Conservation (phyloP, 2,113 vertebrate species). For the Fregata magnificens region DNA sequence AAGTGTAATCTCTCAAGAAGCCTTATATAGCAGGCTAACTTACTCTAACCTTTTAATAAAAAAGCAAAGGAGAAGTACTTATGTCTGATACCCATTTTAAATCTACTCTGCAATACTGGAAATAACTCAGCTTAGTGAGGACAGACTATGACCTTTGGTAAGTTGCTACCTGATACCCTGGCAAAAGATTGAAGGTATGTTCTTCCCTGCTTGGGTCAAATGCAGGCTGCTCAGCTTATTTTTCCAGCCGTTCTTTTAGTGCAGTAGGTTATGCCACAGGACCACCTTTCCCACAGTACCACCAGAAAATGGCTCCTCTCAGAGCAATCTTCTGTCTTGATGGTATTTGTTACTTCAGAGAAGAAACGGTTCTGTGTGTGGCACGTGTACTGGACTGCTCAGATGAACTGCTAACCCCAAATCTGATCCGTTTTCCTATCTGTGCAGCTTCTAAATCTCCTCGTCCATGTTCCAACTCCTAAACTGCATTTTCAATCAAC, state of each 20-base stretch:
- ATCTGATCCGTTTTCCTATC: neutral
- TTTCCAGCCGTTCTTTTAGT: neutral
- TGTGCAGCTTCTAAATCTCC: neutral
- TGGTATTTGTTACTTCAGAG: neutral
- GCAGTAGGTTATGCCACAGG: neutral
- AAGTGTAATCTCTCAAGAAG: neutral
- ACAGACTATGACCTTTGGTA: neutral
- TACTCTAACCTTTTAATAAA: neutral
- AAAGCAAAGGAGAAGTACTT: neutral
- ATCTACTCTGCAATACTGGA: neutral
- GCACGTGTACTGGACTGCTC: neutral
- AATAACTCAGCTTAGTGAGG: neutral
- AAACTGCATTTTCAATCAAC: neutral
- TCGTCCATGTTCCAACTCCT: neutral
- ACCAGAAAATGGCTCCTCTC: neutral
- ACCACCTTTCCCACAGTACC: neutral
- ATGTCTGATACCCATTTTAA: neutral
- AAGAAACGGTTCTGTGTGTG: neutral
- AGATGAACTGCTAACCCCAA: neutral
- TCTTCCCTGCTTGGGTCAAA: neutral
- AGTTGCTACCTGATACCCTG: neutral
- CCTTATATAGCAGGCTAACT: neutral
- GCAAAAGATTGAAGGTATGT: neutral
- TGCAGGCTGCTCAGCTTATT: neutral
- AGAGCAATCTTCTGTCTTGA: neutral